A percentile compares a stretch with the other conserved stretches of the same genome.
Conservation (phyloP, 2,888 invertebrate species). For the Drosophila prostipennis region DNA sequence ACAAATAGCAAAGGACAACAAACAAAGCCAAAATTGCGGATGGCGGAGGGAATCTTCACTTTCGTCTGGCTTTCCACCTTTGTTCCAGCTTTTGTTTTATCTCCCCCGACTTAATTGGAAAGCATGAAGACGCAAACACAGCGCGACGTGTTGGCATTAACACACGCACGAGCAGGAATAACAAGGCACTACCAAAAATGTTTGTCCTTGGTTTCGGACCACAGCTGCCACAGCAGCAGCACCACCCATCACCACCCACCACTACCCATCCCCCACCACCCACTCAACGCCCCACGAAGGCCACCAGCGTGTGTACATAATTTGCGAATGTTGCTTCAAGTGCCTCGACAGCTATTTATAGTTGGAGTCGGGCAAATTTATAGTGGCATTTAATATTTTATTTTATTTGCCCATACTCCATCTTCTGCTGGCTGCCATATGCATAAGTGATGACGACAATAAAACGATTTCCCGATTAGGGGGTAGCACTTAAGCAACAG, state of each 20-base stretch:
- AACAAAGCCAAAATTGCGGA: conserved; percentile 5
- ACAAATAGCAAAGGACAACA: conserved; percentile 37
- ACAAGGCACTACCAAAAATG: conserved; percentile 44
- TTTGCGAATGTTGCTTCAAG: conserved; percentile 46
- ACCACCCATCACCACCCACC: not conserved
- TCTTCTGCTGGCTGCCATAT: conserved; percentile 15
- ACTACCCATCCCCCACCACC: not conserved
- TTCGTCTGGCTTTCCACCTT: conserved; percentile 68
- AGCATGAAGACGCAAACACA: conserved; percentile 55
- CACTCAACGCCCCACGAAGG: conserved; percentile 12
- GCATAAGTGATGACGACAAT: conserved; percentile 25
- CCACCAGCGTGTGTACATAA: conserved; percentile 29
- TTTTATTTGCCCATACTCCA: conserved; percentile 9
- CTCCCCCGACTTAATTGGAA: conserved; percentile 71
- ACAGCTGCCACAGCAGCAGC: conserved; percentile 11
- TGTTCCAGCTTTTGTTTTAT: conserved; percentile 64
- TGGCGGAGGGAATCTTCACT: conserved; percentile 25
- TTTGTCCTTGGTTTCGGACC: conserved; percentile 31
- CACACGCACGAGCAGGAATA: conserved; percentile 54
- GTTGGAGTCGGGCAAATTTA: conserved; percentile 27
- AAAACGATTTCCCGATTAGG: not conserved
- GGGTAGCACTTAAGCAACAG: not conserved
- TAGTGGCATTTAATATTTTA: conserved; percentile 39
- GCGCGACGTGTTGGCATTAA: conserved; percentile 61
- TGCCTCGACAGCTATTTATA: conserved; percentile 50